These are phyloP conservation scores for Lepus americanus DNA, from an alignment of 2,113 vertebrate genomes.

Conservation along the genomic window DNA sequence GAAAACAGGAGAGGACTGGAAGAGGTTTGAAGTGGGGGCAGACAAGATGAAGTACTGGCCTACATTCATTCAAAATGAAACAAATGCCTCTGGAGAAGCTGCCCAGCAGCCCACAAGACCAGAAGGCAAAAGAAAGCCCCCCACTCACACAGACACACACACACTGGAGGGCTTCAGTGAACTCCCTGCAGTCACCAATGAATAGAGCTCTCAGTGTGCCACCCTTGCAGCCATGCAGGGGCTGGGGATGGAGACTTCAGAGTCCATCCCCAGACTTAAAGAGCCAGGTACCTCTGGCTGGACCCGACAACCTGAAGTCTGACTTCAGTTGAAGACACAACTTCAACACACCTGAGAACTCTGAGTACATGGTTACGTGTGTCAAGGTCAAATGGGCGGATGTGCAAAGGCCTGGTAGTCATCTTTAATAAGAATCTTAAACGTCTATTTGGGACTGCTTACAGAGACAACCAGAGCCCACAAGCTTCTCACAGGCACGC, in stretches of 20 bases:
- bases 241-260: not conserved
- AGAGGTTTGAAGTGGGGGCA: not conserved
- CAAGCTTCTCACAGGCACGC: not conserved
- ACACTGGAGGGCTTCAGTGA: not conserved
- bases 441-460: not conserved
- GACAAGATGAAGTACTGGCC: not conserved
- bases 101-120: not conserved
- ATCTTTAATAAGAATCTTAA: not conserved
- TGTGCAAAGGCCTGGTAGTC: not conserved
- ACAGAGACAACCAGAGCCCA: not conserved
- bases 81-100: not conserved
- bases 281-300: not conserved
- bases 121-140: not conserved
- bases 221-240: not conserved
- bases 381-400: not conserved
- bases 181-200: not conserved
- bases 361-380: not conserved
- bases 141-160: too few relatives aligned
- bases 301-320: too few relatives aligned
- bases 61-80: not conserved
- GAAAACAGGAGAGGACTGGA: not conserved
- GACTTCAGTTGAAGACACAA: not conserved
- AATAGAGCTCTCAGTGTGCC: not conserved
- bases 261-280: not conserved
- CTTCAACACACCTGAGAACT: not conserved